Evolutionary conservation across 2,113 vertebrate species (phyloP).

Genomic region (Tiliqua scincoides): DNA sequence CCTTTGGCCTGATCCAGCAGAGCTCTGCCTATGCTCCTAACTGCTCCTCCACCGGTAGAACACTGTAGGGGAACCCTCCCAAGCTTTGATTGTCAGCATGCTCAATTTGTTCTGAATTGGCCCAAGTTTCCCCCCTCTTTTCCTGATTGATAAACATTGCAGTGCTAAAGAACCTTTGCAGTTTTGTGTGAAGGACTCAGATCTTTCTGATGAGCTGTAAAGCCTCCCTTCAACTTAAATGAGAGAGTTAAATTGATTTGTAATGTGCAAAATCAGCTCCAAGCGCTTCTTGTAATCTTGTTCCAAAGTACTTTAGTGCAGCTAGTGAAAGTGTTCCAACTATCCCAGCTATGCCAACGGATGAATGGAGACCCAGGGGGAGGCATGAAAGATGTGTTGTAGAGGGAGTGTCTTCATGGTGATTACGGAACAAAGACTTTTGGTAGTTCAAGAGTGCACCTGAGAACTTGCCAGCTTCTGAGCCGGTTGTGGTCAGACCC

Average conservation of each 20-base stretch:
- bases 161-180: not conserved
- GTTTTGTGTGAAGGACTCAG: not conserved
- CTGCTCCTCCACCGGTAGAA: not conserved
- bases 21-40: too few species aligned
- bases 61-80: not conserved
- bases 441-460: conserved; percentile 12
- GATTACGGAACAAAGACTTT: conserved; percentile 38
- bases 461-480: conserved; percentile 41
- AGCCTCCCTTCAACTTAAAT: not conserved
- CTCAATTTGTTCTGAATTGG: not conserved
- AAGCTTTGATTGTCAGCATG: not conserved
- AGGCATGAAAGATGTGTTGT: conserved; percentile 9
- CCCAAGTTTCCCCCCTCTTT: not conserved
- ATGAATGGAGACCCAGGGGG: accelerated
- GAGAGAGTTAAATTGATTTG: conserved; percentile 6
- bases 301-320: not conserved
- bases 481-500: conserved; percentile 46
- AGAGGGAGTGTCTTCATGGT: conserved; percentile 15
- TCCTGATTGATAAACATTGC: not conserved
- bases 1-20: too few species aligned
- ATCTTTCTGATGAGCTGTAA: not conserved
- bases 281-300: not conserved
- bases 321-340: not conserved
- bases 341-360: accelerated
- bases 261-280: not conserved